Percentiles rank a stretch among this genome's conserved stretches.
Evolutionary conservation across 2,888 invertebrate species (phyloP).

Genomic region (Corythucha ciliata): DNA sequence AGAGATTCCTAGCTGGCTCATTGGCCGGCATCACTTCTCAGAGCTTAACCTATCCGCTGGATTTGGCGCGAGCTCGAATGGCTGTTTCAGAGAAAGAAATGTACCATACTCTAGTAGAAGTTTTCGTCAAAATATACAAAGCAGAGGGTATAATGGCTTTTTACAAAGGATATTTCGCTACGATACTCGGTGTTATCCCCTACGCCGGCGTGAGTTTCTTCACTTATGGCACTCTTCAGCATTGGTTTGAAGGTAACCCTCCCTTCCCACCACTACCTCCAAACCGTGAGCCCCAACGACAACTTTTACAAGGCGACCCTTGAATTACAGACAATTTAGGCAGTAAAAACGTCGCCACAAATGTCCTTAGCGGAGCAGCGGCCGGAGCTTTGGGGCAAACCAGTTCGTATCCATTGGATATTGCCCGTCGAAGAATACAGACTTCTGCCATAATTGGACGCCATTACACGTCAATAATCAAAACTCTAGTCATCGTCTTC

Average conservation of each 20-base stretch:
- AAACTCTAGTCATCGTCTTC: constrained; percentile 60
- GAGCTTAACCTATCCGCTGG: constrained; percentile 88
- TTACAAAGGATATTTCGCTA: constrained; percentile 81
- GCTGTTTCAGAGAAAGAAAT: constrained; percentile 79
- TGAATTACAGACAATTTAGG: constrained; percentile 22
- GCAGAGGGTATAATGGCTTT: constrained; percentile 69
- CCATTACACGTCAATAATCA: constrained; percentile 49
- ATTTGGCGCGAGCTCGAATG: constrained; percentile 93
- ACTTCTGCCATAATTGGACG: constrained; percentile 49
- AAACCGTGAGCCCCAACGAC: too few relatives aligned
- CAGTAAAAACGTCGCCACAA: constrained; percentile 27
- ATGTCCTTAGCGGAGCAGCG: constrained; percentile 70
- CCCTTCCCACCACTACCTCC: too few relatives aligned
- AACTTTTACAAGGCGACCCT: background rate
- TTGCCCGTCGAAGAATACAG: constrained; percentile 68
- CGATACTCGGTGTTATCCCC: constrained; percentile 86
- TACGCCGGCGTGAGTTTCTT: constrained; percentile 97
- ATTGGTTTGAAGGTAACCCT: constrained; percentile 57
- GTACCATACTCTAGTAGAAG: constrained; percentile 54
- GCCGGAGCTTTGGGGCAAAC: constrained; percentile 93
- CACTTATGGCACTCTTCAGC: constrained; percentile 91
- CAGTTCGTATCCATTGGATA: constrained; percentile 92
- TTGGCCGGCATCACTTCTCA: constrained; percentile 94
- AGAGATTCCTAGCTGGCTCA: constrained; percentile 79
- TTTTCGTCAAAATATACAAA: constrained; percentile 59